Evolutionary conservation across 2,113 vertebrate genomes (phyloP), one percentile per base, ranked within the genome.

Genomic region (Misgurnus mizolepis): DNA sequence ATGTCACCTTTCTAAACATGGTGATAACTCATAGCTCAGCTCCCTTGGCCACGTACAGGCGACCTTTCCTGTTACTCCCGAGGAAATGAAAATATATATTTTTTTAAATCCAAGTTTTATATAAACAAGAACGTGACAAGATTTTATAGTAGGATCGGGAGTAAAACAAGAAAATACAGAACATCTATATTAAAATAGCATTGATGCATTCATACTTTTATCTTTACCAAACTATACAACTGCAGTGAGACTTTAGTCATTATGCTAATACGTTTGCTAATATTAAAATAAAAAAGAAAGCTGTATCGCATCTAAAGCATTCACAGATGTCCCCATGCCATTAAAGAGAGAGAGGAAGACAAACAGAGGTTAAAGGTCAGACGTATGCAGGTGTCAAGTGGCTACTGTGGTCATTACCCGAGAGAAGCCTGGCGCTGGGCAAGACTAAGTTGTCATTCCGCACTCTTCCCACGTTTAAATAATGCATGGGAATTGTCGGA

Each of bases 401-500:
- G 18, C 27, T 68, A 73, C 43, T n/a, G 64, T 55, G 10, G 80
- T 55, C 5, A 56, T 82, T 84, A 88, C 84, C 83, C 67, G 34
- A 69, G 22, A 84, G 82, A 82, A 88, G 85, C 81, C 47, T 83
- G 85, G 85, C 81, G 85, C 62, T 64, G 53, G 40, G 84, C 83
- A 85, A 80, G 67, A 86, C 88, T 92, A 90, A 88, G 87, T 89
- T 69, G 78, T 91, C 87, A 88, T 84, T 67, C 22, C 58, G 18
- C 18, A 62, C 14, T 17, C 73, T 64, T 83, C 80, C 81, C 71
- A 50, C 84, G 88, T 79, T 86, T 92, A 87, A 93, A 93, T 91
- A 89, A 92, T 93, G 89, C 89, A 92, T 89, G 86, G 85, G 85
- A 90, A 87, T 41, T 86, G 88, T 86, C 85, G 60, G 85, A 88